Conservation (phyloP, 2,797 vertebrate species). For the Pyrocephalus nanus region DNA sequence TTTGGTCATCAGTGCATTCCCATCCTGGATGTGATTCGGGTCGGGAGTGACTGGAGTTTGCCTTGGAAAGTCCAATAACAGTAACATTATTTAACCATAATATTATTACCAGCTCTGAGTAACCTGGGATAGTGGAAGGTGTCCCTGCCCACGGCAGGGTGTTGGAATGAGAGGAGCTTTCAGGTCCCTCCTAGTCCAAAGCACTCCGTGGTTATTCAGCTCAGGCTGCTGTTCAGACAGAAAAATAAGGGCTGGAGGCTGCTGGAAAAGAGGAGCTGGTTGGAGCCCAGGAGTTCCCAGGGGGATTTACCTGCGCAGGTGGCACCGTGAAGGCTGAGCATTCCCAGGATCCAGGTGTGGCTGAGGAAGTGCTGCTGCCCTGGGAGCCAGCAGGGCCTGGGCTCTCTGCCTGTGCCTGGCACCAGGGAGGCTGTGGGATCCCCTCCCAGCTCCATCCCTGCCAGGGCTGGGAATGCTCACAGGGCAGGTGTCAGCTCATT, state of each 20-base stretch:
- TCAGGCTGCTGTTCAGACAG: neutral
- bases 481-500: neutral
- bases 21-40: neutral
- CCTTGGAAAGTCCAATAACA: neutral
- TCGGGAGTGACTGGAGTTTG: neutral
- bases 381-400: neutral
- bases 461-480: no score
- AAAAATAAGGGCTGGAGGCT: neutral
- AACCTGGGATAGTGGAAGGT: neutral
- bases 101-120: neutral
- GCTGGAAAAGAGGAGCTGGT: neutral
- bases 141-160: neutral
- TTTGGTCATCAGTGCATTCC: neutral
- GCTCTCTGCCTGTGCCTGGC: neutral
- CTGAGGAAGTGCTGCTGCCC: accelerated
- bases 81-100: neutral
- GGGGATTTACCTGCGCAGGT: neutral
- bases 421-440: neutral
- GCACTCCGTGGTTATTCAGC: neutral
- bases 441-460: neutral
- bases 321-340: neutral
- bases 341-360: neutral
- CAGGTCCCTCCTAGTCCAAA: neutral
- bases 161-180: neutral
- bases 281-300: accelerated